Percentiles rank a stretch among this genome's conserved stretches.
Conservation (phyloP, 1,140 invertebrate species). For the Glossosoma conforme region DNA sequence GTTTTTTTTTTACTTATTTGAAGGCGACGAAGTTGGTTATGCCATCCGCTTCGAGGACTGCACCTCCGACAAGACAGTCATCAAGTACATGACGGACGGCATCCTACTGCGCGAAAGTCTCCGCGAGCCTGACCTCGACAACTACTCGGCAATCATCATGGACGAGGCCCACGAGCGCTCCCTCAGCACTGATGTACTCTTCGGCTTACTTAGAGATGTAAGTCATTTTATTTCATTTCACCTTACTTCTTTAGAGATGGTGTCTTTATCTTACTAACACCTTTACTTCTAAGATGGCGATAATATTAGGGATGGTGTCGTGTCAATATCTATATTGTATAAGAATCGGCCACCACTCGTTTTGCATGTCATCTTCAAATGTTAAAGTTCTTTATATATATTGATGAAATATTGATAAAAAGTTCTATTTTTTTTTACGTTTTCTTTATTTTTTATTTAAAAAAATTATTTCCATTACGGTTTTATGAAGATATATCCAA, state of each 20-base stretch:
- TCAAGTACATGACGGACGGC: slow-evolving; percentile 99
- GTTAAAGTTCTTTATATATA: too few relatives aligned
- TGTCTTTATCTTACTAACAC: not conserved
- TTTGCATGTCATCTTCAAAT: too few relatives aligned
- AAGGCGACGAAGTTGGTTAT: slow-evolving; percentile 90
- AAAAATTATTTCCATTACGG: too few relatives aligned
- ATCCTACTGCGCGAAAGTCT: slow-evolving; percentile 94
- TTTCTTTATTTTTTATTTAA: too few relatives aligned
- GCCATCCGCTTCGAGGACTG: slow-evolving; percentile 99
- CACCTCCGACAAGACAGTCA: slow-evolving; percentile 91
- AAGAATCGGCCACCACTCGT: too few relatives aligned
- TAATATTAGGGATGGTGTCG: too few relatives aligned
- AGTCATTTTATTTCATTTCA: slow-evolving; percentile 39
- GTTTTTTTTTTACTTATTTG: too few relatives aligned
- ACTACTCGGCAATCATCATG: slow-evolving; percentile 97
- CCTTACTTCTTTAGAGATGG: not conserved
- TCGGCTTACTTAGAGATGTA: slow-evolving; percentile 92
- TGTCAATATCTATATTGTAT: too few relatives aligned
- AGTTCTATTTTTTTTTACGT: too few relatives aligned
- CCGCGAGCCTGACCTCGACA: slow-evolving; percentile 89
- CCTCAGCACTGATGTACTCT: slow-evolving; percentile 96
- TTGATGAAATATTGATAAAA: too few relatives aligned
- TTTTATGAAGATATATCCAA: too few relatives aligned
- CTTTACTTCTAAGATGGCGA: too few relatives aligned
- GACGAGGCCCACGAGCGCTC: slow-evolving; percentile 99